Evolutionary conservation across 1,140 invertebrate species (phyloP).

Genomic region (Potamilus streckersoni): DNA sequence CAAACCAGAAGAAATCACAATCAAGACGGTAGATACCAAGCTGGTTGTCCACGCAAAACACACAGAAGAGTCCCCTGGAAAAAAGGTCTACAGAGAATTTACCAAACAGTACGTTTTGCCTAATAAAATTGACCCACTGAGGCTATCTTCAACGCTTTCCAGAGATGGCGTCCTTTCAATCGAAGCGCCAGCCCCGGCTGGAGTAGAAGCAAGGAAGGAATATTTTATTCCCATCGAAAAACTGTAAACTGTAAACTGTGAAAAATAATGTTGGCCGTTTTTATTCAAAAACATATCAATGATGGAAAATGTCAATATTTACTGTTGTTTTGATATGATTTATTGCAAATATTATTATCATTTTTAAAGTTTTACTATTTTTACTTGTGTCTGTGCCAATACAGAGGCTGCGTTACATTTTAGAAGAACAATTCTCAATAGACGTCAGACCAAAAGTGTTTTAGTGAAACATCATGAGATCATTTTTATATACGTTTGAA

Average conservation of each 20-base stretch:
- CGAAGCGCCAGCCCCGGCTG: constrained; percentile 38
- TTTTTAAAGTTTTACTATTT: too few species aligned
- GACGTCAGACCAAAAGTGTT: too few species aligned
- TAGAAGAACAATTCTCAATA: too few species aligned
- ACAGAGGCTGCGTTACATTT: too few species aligned
- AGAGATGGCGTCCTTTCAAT: constrained; percentile 47
- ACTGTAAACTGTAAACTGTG: neutral
- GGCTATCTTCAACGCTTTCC: constrained; percentile 35
- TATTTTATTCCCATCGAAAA: constrained; percentile 24
- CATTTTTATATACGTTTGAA: too few species aligned
- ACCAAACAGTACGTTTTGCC: constrained; percentile 38
- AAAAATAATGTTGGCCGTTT: too few species aligned
- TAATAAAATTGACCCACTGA: constrained; percentile 31
- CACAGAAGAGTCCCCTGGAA: constrained; percentile 11
- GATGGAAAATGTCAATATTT: too few species aligned
- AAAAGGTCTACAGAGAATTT: constrained; percentile 38
- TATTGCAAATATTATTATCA: too few species aligned
- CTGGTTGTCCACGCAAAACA: constrained; percentile 37
- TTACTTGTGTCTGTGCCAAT: too few species aligned
- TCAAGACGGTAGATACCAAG: constrained; percentile 29
- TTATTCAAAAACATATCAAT: too few species aligned
- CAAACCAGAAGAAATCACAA: constrained; percentile 40
- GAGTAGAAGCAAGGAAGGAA: constrained; percentile 19
- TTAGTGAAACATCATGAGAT: too few species aligned
- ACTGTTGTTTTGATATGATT: too few species aligned